A percentile compares a stretch with the other conserved stretches of the same genome.
Conservation (phyloP, 2,113 vertebrate species). For the Bubalus kerabau region DNA sequence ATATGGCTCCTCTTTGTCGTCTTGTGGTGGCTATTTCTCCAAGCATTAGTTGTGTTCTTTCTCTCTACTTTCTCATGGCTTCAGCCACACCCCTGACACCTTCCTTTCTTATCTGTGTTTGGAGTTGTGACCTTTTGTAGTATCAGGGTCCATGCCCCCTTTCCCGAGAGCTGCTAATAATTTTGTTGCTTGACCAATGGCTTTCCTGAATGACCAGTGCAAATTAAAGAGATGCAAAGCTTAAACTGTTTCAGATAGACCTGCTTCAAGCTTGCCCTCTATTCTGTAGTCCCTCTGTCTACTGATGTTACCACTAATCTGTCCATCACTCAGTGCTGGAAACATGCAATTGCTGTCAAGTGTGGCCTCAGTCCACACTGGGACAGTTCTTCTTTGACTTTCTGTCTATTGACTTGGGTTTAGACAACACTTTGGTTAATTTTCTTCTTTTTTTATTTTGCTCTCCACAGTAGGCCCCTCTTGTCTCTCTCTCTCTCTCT, state of each 20-base stretch:
- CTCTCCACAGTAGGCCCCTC: not conserved
- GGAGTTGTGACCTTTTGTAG: not conserved
- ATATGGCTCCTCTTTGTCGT: not conserved
- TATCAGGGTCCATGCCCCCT: rapidly evolving
- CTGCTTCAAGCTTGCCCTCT: not conserved
- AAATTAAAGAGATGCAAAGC: not conserved
- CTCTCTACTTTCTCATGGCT: not conserved
- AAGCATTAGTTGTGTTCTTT: not conserved
- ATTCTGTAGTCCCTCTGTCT: not conserved
- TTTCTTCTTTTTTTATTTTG: not conserved
- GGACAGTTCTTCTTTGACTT: not conserved
- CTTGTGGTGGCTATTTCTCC: not conserved
- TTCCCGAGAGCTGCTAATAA: not conserved
- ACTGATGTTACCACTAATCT: not conserved
- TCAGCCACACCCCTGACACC: not conserved
- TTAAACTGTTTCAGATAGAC: not conserved
- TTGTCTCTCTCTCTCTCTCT: not conserved
- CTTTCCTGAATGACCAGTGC: not conserved
- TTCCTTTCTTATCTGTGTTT: not conserved
- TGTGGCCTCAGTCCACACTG: not conserved
- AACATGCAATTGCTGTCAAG: not conserved
- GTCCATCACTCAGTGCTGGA: not conserved
- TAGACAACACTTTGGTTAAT: not conserved
- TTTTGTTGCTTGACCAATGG: not conserved
- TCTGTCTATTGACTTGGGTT: not conserved